Conservation (phyloP, 2,888 invertebrate genomes). For the Chrysolina americana region DNA sequence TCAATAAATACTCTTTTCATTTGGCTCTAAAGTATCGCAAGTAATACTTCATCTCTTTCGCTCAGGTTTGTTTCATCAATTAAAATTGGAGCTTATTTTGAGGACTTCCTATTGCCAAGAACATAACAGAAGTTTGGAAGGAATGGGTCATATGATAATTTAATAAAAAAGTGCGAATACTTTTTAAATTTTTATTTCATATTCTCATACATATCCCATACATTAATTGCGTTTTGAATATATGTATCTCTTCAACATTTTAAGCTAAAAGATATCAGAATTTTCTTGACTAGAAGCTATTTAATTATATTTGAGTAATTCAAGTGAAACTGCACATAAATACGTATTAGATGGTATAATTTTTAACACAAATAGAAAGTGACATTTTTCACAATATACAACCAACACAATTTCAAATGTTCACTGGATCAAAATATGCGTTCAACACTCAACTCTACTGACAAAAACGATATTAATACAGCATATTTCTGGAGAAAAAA, state of each 20-base stretch:
- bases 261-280: conserved; percentile 68
- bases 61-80: too few relatives aligned
- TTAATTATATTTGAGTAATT: conserved; percentile 50
- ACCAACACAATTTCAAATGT: conserved; percentile 60
- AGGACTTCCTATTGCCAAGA: too few relatives aligned
- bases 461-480: conserved; percentile 33
- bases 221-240: conserved; percentile 70
- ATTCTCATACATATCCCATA: conserved; percentile 73
- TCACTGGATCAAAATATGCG: conserved; percentile 55
- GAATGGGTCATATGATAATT: neutral
- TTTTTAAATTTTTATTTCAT: conserved; percentile 60
- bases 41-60: too few relatives aligned
- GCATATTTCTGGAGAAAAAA: neutral
- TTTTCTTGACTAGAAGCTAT: conserved; percentile 66
- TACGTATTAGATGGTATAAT: conserved; percentile 54
- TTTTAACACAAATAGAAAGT: conserved; percentile 64
- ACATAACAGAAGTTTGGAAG: too few relatives aligned
- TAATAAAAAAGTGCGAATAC: conserved; percentile 11
- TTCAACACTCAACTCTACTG: conserved; percentile 39
- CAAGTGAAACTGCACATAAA: conserved; percentile 67
- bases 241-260: conserved; percentile 68
- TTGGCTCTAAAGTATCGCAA: too few relatives aligned
- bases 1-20: too few relatives aligned
- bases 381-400: conserved; percentile 43
- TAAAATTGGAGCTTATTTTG: too few relatives aligned